phyloP scores from a whole-genome alignment of 2,888 invertebrate species.

The Luperina testacea region DNA sequence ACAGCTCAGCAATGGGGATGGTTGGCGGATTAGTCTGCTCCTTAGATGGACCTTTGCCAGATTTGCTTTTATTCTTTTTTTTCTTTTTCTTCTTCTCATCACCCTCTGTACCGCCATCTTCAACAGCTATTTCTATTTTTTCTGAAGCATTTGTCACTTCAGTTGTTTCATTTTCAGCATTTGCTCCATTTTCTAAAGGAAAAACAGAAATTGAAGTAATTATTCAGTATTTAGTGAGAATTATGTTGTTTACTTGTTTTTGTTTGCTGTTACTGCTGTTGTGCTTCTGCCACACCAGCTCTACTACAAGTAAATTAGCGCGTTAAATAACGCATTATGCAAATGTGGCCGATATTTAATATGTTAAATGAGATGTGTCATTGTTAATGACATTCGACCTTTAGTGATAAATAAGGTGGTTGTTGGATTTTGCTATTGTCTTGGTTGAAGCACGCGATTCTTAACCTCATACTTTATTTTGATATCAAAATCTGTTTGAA shows the following conservation, averaged over 20 bases:
- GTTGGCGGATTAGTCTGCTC: constrained; percentile 95
- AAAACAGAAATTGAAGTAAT: not conserved
- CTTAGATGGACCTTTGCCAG: constrained; percentile 81
- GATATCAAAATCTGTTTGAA: too few species aligned
- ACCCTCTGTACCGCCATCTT: constrained; percentile 86
- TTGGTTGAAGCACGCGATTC: too few species aligned
- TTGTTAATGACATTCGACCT: not conserved
- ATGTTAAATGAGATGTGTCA: not conserved
- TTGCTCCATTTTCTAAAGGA: constrained; percentile 65
- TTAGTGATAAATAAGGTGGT: not conserved
- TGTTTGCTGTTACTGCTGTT: not conserved
- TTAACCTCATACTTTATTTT: too few species aligned
- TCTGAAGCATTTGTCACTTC: constrained; percentile 71
- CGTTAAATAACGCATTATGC: not conserved
- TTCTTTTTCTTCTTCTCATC: constrained; percentile 91
- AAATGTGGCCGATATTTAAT: not conserved
- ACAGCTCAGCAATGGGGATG: constrained; percentile 96
- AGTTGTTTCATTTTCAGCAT: constrained; percentile 67
- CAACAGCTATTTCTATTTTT: constrained; percentile 82
- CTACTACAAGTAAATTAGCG: not conserved
- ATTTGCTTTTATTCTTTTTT: constrained; percentile 92
- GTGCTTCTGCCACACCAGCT: not conserved
- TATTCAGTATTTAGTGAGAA: not conserved
- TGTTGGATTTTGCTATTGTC: too few species aligned
- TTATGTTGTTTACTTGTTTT: not conserved